Evolutionary conservation across 2,888 invertebrate genomes (phyloP), one percentile per base, ranked within the genome.

Genomic region (Acheta domesticus): DNA sequence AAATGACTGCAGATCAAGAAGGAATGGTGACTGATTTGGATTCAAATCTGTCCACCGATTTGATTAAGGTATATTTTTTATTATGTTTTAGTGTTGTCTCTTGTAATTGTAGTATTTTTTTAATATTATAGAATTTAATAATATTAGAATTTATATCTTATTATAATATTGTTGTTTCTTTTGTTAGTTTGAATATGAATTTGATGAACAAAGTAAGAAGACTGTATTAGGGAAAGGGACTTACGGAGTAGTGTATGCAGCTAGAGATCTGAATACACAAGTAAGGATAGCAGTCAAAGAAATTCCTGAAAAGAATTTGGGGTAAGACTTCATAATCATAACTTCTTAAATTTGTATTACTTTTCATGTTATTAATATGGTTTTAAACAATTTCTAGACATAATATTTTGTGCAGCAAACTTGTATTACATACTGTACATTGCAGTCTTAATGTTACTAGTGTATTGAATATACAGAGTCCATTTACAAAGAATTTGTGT

Each of bases 241-340:
- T 0, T 99, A 97, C 86, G 99, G 99, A 12, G 90, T 94, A 0
- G 98, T 99, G 11, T 99, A 94, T 87, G 97, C 98, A 0, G 98
- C 98, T 0, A 88, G 96, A 2, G 98, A 99, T 87, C 91, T 96
- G 82, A 95, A 94, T 86, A 99, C 96, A 0, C 98, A 97, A 89
- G 93, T 94, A 83, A 90, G 96, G 81, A 98, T 99, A 83, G 99
- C 99, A 3, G 96, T 99, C 21, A 99, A 99, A 87, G 99, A 99
- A 89, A 96, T 99, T 82, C 97, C 97, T 0, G 99, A 99, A 87
- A 94, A 95, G 86, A 96, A 97, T 87, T 90, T 96, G 3, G 97
- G 97, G 88, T 91, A 86, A 82, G 81, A 80, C 48, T 49, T 75
- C 48, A 77, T 36, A 21, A 36, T 36, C 8, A 36, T 36, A 36